These are phyloP conservation scores for Fundulus diaphanus DNA, from an alignment of 2,797 vertebrate genomes.

Conservation along the genomic window DNA sequence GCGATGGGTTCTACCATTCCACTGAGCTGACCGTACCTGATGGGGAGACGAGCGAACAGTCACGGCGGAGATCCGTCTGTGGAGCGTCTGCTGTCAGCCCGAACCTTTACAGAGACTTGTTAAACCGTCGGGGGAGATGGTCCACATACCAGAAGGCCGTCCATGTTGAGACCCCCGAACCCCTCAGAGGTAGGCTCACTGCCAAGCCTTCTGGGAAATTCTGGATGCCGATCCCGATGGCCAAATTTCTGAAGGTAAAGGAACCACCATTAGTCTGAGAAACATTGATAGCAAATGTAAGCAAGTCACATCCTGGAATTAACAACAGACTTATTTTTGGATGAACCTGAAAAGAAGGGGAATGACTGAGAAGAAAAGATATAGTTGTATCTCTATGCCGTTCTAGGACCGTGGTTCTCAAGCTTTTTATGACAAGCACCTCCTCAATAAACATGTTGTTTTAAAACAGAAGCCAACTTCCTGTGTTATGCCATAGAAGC, in stretches of 20 bases:
- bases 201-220: conserved; percentile 98
- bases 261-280: not conserved
- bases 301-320: not conserved
- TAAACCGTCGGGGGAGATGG: not conserved
- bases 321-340: not conserved
- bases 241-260: conserved; percentile 86
- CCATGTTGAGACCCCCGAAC: conserved; percentile 90
- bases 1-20: conserved; percentile 96
- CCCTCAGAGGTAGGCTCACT: conserved; percentile 92
- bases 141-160: conserved; percentile 89
- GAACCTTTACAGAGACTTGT: not conserved
- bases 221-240: conserved; percentile 96
- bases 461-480: not conserved
- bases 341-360: not conserved
- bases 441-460: too few relatives aligned
- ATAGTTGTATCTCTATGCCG: too few relatives aligned
- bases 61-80: not conserved
- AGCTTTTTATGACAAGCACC: too few relatives aligned
- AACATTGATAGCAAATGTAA: not conserved
- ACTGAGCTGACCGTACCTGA: conserved; percentile 95
- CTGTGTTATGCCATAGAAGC: too few relatives aligned
- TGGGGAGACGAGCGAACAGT: not conserved
- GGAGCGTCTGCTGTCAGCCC: not conserved
- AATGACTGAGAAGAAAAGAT: too few relatives aligned
- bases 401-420: too few relatives aligned